A percentile compares a stretch with the other conserved stretches of the same genome.
Conservation (phyloP, 1,140 invertebrate species). For the Halesus radiatus region DNA sequence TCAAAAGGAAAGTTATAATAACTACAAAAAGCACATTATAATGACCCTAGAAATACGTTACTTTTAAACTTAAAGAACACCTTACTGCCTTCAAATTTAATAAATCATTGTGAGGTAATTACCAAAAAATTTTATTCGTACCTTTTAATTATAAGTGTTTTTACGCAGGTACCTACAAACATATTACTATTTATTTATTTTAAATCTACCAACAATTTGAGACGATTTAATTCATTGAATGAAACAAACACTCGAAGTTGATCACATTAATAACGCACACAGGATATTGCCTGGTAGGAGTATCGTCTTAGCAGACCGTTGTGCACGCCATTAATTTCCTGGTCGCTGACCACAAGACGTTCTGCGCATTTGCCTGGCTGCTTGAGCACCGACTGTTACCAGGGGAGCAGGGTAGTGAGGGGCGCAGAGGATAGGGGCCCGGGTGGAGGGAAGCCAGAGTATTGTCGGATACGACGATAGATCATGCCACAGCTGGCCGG, state of each 20-base stretch:
- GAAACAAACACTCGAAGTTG: neutral
- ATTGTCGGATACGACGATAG: slow-evolving; percentile 48
- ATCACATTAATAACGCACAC: slow-evolving; percentile 8
- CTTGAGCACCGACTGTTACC: slow-evolving; percentile 39
- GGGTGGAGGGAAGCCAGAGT: neutral
- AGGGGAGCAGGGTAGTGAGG: neutral
- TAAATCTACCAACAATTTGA: too few species aligned
- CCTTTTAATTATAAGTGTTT: too few species aligned
- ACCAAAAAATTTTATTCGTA: too few species aligned
- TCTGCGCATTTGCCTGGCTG: slow-evolving; percentile 37
- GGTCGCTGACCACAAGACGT: slow-evolving; percentile 49
- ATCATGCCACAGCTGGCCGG: slow-evolving; percentile 54
- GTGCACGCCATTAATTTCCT: slow-evolving; percentile 50
- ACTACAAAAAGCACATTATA: slow-evolving; percentile 18
- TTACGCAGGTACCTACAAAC: too few species aligned
- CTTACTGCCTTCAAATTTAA: too few species aligned
- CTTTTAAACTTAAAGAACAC: too few species aligned
- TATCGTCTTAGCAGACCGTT: slow-evolving; percentile 30
- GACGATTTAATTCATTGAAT: too few species aligned
- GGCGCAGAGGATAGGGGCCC: neutral
- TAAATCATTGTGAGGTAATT: too few species aligned
- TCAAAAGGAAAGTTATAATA: slow-evolving; percentile 34
- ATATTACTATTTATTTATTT: too few species aligned
- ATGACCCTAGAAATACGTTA: neutral
- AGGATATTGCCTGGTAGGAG: neutral